Base-by-base conservation (phyloP, 2,113 vertebrate species). In the Callithrix jacchus region DNA sequence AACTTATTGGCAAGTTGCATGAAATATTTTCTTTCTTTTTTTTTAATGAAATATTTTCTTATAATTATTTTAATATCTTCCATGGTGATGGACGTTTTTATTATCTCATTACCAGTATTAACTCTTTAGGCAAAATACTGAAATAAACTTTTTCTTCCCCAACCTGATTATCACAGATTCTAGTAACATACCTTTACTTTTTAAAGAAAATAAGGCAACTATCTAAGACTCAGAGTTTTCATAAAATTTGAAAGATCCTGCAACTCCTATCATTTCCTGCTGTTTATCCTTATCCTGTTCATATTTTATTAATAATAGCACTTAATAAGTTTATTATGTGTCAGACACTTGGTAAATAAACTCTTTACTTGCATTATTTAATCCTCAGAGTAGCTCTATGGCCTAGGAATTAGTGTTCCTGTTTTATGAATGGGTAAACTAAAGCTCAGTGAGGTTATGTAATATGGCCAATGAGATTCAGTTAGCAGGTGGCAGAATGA, bases 41-140 rank as follows among this genome's bases (percentile, higher is more conserved):
- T n/a, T n/a, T n/a, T n/a, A n/a, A 71, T 0, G 30, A 74, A 87
- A 64, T 89, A 86, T 81, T 87, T 95, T 91, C 14, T 56, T 71
- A 82, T 7, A 87, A 68, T 87, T 93, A 80, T 76, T 91, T 74
- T 68, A 84, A 35, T 90, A 35, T 91, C 20, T 87, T 73, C 23
- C n/a, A 58, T 47, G 54, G 82, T 37, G 30, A 83, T 37, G 12
- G 52, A 79, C 14, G 35, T 77, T 79, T 16, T 77, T 17, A 20
- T 68, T 91, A 88, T 71, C 49, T 91, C 17, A 61, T 70, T 84
- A 77, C 37, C 87, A 23, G 25, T 91, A 54, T 83, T 71, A 61
- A 82, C 35, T 73, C 91, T 73, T 85, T 94, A 93, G 91, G 20
- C 30, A 95, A 91, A 85, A 93, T 70, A 91, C 40, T 91, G 87